Conservation (phyloP, 2,113 vertebrate species). For the Phaethon lepturus region DNA sequence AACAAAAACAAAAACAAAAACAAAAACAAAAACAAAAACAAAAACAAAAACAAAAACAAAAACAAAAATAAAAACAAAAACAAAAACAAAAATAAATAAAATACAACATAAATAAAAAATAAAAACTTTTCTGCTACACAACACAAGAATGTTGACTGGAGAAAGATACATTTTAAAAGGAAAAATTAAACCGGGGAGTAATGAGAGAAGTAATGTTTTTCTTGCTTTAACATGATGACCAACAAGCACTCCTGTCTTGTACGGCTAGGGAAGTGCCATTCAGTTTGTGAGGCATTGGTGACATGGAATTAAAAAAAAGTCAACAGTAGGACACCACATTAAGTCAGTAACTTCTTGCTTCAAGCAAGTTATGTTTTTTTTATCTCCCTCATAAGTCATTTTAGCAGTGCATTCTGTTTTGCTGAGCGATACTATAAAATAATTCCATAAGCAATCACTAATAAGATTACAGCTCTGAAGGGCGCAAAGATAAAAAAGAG, state of each 20-base stretch:
- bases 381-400: neutral
- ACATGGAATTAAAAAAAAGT: neutral
- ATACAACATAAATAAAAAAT: too few species aligned
- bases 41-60: too few species aligned
- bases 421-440: neutral
- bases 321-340: neutral
- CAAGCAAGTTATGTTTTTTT: neutral
- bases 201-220: neutral
- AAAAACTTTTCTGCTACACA: neutral
- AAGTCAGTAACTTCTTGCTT: neutral
- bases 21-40: too few species aligned
- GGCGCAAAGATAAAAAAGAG: neutral
- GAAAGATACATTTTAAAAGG: neutral
- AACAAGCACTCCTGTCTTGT: neutral
- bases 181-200: neutral
- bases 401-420: neutral
- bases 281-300: rapidly evolving
- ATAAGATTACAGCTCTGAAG: neutral
- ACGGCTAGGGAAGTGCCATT: neutral
- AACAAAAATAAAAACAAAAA: too few species aligned
- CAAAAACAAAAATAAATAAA: too few species aligned
- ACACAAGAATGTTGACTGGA: neutral
- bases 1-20: too few species aligned
- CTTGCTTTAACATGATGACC: neutral
- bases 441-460: neutral